Evolutionary conservation across 2,888 invertebrate species (phyloP).

Genomic region (Osedax fenrisi): DNA sequence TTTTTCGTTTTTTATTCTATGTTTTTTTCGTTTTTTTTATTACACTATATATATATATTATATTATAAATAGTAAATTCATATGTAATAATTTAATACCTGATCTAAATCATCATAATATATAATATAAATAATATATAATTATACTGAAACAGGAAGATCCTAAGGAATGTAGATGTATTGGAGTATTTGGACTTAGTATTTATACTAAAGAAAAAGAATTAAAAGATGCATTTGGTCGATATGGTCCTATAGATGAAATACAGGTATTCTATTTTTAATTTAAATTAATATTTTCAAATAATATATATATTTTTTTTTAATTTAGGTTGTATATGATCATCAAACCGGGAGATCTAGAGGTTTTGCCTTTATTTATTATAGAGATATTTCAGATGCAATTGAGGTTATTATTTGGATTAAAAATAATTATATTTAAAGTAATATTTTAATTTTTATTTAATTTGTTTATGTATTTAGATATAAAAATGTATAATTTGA

Average conservation of each 20-base stretch:
- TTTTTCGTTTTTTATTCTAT: too few species aligned
- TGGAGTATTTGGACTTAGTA: constrained; percentile 84
- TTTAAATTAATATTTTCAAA: too few species aligned
- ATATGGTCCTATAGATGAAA: constrained; percentile 79
- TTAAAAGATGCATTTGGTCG: constrained; percentile 80
- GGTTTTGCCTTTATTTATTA: constrained; percentile 95
- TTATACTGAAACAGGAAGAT: constrained; percentile 57
- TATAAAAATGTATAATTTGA: not conserved
- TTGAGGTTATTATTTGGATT: constrained; percentile 53
- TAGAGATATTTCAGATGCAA: constrained; percentile 73
- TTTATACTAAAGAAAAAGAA: constrained; percentile 81
- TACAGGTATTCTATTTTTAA: constrained; percentile 54
- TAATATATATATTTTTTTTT: too few species aligned
- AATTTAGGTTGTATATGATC: constrained; percentile 67
- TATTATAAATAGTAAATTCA: too few species aligned
- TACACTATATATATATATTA: too few species aligned
- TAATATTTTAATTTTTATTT: not conserved
- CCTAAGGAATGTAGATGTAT: constrained; percentile 77
- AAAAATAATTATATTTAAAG: not conserved
- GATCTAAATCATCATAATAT: too few species aligned
- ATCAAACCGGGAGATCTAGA: constrained; percentile 74
- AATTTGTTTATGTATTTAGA: not conserved
- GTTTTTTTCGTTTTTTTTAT: too few species aligned
- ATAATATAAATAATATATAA: not conserved
- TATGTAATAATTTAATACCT: not conserved